Evolutionary conservation across 2,888 invertebrate species (phyloP), one percentile per base, ranked within the genome.

Genomic region (Dioctria rufipes): DNA sequence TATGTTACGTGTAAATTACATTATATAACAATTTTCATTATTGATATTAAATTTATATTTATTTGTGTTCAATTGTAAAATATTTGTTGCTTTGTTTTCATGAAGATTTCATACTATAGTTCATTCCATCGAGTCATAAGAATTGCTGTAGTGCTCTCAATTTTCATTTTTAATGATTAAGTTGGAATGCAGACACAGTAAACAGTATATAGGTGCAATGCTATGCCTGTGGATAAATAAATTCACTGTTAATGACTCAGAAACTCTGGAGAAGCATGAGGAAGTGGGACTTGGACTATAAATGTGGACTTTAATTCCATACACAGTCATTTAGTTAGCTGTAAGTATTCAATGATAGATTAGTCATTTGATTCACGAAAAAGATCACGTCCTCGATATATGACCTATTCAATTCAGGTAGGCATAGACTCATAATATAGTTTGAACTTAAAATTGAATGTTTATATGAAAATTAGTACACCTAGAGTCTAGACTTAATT

Each of bases 81-180:
- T 25, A 25, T 25, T 25, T 25, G 25, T 25, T 25, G 25, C 25
- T 25, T 25, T 25, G 25, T 25, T 25, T 25, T 25, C 25, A 25
- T 25, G 25, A 25, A 25, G 25, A 25, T 25, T 25, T 25, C 25
- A 25, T 25, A 25, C 25, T 25, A 25, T 25, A 25, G 25, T 25
- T 25, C 25, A 2, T 25, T 25, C 25, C 25, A 25, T 25, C 25
- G 25, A 25, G 25, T 25, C 25, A 25, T 25, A 25, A 25, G 25
- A 69, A 39, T 51, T 69, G 6, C 11, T 69, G 39, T 49, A 51
- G 51, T 9, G 25, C 25, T 51, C 39, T 51, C 25, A 51, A 69
- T 51, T 51, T 69, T 51, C 69, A 37, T 4, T 69, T 69, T 51
- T 49, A 65, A 51, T 69, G 69, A 69, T 69, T 69, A 69, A 69